These are phyloP conservation scores for Amphiprion percula DNA, from an alignment of 2,113 vertebrate genomes.

Conservation along the genomic window DNA sequence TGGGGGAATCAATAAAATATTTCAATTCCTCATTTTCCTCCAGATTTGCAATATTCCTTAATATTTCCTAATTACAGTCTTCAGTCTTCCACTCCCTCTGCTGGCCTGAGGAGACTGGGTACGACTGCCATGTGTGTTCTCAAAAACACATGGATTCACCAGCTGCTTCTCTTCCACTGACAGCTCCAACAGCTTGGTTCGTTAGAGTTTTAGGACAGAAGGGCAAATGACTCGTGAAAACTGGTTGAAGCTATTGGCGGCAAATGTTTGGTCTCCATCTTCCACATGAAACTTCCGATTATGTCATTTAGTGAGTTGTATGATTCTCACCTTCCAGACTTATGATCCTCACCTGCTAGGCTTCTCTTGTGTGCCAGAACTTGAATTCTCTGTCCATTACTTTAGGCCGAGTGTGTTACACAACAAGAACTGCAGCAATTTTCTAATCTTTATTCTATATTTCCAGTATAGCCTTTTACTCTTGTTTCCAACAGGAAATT, in stretches of 20 bases:
- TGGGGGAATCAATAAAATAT: background rate
- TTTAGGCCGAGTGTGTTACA: no score
- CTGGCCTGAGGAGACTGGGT: constrained; percentile 37
- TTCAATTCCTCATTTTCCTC: background rate
- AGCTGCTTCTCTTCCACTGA: constrained; percentile 46
- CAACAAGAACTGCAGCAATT: no score
- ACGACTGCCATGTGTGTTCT: constrained; percentile 45
- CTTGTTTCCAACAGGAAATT: no score
- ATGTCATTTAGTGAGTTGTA: background rate
- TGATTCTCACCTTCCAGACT: no score
- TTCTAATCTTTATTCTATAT: no score
- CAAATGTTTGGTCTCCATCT: background rate
- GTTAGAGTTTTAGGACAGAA: constrained; percentile 31
- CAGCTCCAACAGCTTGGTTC: constrained; percentile 28
- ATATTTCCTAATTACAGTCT: background rate
- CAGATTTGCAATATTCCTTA: constrained; percentile 11
- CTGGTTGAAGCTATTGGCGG: constrained; percentile 16
- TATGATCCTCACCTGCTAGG: no score
- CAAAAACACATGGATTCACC: constrained; percentile 55
- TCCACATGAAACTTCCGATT: no score
- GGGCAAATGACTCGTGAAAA: constrained; percentile 27
- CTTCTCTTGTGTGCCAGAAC: background rate
- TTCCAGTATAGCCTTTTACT: no score
- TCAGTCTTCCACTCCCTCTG: constrained; percentile 6
- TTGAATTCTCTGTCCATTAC: background rate